Evolutionary conservation across 2,888 invertebrate species (phyloP), one percentile per base, ranked within the genome.

Genomic region (Tuta absoluta): DNA sequence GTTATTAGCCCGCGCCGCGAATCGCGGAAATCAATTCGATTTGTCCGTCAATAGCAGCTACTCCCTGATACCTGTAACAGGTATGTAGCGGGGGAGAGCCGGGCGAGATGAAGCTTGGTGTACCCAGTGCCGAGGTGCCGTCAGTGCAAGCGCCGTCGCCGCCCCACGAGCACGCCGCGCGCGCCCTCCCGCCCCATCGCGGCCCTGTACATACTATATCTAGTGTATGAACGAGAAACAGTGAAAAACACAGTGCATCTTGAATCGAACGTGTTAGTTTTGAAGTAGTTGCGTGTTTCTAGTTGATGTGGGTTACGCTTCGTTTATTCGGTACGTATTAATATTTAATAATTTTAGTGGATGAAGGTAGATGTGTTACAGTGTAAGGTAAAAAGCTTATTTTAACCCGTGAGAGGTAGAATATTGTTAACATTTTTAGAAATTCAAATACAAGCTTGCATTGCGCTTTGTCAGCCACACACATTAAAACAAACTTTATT

Each of bases 41-140:
- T 82, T 86, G 84, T 84, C 85, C 89, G 85, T 89, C 90, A 87
- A 89, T 89, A 89, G 81, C 79, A 81, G 87, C 85, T 90, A 89
- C 88, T 89, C 81, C 80, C 82, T 84, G 83, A 85, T 85, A 90
- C 89, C 90, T 89, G 90, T 87, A 85, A 83, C 91, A 89, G 89
- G 90, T 88, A 80, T 75, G 76, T 71, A 72, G 72, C 79, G 81
- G 78, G 73, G 76, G 83, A 79, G 79, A 79, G 79, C 77, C 81
- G 82, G 85, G 84, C 77, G 69, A 65, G 65, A 24, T 33, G 21
- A 19, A 49, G 53, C 41, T 3, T 10, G 28, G 7, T 28, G 33
- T 33, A 33, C 8, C 33, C 33, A 33, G 33, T 7, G 8, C 33
- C 10, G 33, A 33, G 28, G 28, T 28, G 33, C 79, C 79, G 76